A percentile compares a stretch with the other conserved stretches of the same genome.
Conservation (phyloP, 2,113 vertebrate genomes). For the Silurus glanis region DNA sequence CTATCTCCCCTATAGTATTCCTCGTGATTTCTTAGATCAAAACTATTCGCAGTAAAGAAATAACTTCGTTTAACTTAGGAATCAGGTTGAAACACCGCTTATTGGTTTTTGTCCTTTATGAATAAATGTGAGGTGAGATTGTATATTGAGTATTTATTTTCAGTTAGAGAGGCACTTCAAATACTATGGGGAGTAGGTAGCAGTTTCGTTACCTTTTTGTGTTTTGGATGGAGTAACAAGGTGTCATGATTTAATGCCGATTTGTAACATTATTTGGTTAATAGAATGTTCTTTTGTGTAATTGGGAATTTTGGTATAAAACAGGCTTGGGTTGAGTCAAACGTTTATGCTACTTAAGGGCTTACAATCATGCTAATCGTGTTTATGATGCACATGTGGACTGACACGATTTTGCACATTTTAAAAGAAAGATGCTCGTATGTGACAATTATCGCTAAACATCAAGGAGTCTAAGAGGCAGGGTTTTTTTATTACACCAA, state of each 20-base stretch:
- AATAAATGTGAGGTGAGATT: constrained; percentile 52
- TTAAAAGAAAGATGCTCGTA: constrained; percentile 2
- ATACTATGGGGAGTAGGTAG: constrained; percentile 49
- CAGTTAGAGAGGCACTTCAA: constrained; percentile 38
- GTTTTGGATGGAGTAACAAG: constrained; percentile 37
- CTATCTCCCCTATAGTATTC: constrained; percentile 50
- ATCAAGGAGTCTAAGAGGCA: not conserved
- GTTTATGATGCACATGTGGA: constrained; percentile 40
- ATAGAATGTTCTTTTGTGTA: constrained; percentile 44
- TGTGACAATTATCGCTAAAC: not conserved
- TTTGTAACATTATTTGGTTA: constrained; percentile 40
- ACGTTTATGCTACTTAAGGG: constrained; percentile 48
- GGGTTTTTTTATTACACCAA: constrained; percentile 8
- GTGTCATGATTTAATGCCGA: constrained; percentile 34
- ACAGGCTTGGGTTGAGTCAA: constrained; percentile 34
- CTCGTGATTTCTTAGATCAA: constrained; percentile 52
- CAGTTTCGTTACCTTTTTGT: constrained; percentile 46
- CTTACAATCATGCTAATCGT: constrained; percentile 39
- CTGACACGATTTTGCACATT: constrained; percentile 20
- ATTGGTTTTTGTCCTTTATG: constrained; percentile 46
- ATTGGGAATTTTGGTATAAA: constrained; percentile 37
- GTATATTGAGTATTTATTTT: constrained; percentile 50
- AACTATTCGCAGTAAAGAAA: constrained; percentile 42
- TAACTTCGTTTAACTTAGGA: constrained; percentile 36
- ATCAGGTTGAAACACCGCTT: constrained; percentile 33